Percentiles rank a stretch among this genome's conserved stretches.
phyloP scores from a whole-genome alignment of 2,888 invertebrate genomes.

The Habrosyne pyritoides region DNA sequence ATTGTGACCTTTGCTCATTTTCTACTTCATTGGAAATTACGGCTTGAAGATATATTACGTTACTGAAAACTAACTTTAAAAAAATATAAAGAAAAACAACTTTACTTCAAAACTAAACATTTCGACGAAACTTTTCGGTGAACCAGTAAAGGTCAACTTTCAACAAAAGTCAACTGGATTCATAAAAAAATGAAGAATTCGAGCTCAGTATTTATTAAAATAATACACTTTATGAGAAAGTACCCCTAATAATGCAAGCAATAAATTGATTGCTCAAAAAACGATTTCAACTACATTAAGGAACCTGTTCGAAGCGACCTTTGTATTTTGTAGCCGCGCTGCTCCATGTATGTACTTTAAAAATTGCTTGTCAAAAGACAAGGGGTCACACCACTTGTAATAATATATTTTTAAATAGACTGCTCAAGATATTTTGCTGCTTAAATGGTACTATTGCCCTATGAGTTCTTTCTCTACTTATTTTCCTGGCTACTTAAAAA shows the following conservation, averaged over 20 bases:
- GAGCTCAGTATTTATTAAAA: constrained; percentile 26
- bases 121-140: no score
- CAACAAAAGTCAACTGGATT: constrained; percentile 1
- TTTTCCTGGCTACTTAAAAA: no score
- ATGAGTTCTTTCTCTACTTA: no score
- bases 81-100: no score
- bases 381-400: constrained; percentile 23
- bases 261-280: constrained; percentile 64
- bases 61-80: no score
- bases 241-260: constrained; percentile 59
- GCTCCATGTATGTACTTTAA: constrained; percentile 21
- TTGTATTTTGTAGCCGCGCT: constrained; percentile 48
- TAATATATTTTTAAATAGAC: constrained; percentile 8
- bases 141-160: no score
- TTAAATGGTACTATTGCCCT: no score
- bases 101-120: no score
- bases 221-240: constrained; percentile 51
- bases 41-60: no score
- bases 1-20: no score
- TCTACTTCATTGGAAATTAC: no score
- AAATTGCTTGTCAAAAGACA: constrained; percentile 38
- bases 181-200: constrained; percentile 22
- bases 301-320: constrained; percentile 65
- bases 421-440: no score
- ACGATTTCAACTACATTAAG: constrained; percentile 54